phyloP scores from a whole-genome alignment of 2,888 invertebrate genomes.

The Oxytorus armatus region DNA sequence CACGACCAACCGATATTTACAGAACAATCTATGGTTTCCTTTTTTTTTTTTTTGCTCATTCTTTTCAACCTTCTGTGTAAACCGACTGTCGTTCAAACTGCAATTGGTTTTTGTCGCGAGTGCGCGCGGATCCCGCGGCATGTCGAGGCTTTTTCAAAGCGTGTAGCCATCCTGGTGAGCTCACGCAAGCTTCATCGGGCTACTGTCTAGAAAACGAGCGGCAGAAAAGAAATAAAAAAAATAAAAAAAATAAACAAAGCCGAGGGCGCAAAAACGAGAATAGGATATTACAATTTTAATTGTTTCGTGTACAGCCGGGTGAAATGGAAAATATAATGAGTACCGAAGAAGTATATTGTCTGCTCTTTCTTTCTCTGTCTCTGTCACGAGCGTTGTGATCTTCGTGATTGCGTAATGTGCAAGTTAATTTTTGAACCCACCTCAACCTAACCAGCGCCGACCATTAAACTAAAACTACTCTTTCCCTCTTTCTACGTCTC shows the following conservation, averaged over 20 bases:
- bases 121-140: slow-evolving; percentile 58
- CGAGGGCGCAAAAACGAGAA: slow-evolving; percentile 15
- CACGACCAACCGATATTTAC: background rate
- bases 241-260: background rate
- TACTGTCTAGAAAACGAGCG: background rate
- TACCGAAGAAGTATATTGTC: no score
- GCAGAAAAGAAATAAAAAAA: background rate
- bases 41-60: slow-evolving; percentile 6
- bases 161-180: slow-evolving; percentile 12
- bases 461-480: slow-evolving; percentile 13
- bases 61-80: background rate
- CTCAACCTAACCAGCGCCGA: background rate
- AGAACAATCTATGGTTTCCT: background rate
- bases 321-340: slow-evolving; percentile 10
- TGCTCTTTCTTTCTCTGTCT: background rate
- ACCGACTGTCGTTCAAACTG: background rate
- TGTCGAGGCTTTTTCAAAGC: slow-evolving; percentile 51
- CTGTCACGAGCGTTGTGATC: background rate
- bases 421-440: slow-evolving; percentile 47
- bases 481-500: background rate
- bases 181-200: slow-evolving; percentile 27
- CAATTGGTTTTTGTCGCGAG: slow-evolving; percentile 13
- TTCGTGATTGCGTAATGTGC: slow-evolving; percentile 34
- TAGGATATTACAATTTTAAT: slow-evolving; percentile 47
- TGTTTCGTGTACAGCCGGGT: slow-evolving; percentile 29